These are phyloP conservation scores for Monoplex corrugatus DNA, from an alignment of 2,888 invertebrate species.

Conservation along the genomic window DNA sequence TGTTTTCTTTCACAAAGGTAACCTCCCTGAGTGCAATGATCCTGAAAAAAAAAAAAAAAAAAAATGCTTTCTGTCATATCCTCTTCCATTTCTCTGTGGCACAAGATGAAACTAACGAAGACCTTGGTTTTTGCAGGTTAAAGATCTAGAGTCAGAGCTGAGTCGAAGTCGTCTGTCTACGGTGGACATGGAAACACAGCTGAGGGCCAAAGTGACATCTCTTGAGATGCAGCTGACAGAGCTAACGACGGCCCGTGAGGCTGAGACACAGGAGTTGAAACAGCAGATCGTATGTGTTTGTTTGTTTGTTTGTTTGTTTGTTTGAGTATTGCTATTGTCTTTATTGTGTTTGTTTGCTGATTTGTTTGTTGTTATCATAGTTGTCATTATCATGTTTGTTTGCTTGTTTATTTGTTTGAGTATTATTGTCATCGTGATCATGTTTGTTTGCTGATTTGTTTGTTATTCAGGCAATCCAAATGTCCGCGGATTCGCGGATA, in stretches of 20 bases:
- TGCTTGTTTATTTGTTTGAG: background rate
- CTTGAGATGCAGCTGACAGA: slow-evolving; percentile 69
- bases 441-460: background rate
- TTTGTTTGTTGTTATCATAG: background rate
- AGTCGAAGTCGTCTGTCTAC: slow-evolving; percentile 65
- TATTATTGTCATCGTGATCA: background rate
- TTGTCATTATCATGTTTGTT: background rate
- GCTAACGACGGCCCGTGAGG: slow-evolving; percentile 64
- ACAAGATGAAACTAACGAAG: no score
- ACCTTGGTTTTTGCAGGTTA: slow-evolving; percentile 39
- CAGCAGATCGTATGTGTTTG: slow-evolving; percentile 61
- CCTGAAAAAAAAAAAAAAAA: no score
- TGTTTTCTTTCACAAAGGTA: no score
- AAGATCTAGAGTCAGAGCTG: slow-evolving; percentile 66
- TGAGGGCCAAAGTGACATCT: slow-evolving; percentile 67
- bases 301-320: background rate
- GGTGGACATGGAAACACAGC: slow-evolving; percentile 69
- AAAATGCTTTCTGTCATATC: no score
- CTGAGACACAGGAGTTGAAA: slow-evolving; percentile 60
- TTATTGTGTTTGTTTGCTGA: background rate
- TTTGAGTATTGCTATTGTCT: background rate
- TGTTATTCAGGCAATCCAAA: no score
- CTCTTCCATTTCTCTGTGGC: no score
- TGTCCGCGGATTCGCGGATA: no score
- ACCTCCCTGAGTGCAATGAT: no score